Conservation (phyloP, 2,797 vertebrate genomes). For the Pempheris klunzingeri region DNA sequence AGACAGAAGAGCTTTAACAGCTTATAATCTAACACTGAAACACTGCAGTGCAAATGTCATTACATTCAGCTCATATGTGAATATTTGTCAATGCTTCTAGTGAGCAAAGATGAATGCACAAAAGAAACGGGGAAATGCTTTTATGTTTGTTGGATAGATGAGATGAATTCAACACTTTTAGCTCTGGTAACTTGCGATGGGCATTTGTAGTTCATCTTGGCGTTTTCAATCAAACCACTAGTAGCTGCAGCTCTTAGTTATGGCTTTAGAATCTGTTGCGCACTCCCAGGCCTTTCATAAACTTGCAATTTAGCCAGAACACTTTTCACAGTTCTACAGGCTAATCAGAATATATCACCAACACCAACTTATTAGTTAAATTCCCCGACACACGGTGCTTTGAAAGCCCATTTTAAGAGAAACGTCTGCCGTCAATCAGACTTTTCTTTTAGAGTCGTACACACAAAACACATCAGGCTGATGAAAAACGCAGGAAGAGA, state of each 20-base stretch:
- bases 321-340: constrained; percentile 9
- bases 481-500: constrained; percentile 12
- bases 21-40: constrained; percentile 1
- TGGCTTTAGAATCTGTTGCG: not conserved
- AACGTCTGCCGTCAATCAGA: constrained; percentile 1
- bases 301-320: too few relatives aligned
- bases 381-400: not conserved
- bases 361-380: not conserved
- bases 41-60: not conserved
- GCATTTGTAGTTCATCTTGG: not conserved
- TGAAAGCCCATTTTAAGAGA: not conserved
- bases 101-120: not conserved
- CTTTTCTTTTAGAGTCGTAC: constrained; percentile 7
- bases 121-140: not conserved
- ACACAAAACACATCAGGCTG: constrained; percentile 20
- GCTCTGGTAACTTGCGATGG: not conserved
- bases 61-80: not conserved
- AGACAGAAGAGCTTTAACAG: constrained; percentile 11
- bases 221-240: constrained; percentile 18
- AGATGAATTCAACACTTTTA: constrained; percentile 1
- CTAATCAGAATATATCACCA: constrained; percentile 10
- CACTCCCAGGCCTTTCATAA: not conserved
- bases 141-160: not conserved
- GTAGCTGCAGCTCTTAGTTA: not conserved
- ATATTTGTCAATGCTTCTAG: not conserved